phyloP scores from a whole-genome alignment of 1,140 invertebrate species.

The Amphibalanus amphitrite region DNA sequence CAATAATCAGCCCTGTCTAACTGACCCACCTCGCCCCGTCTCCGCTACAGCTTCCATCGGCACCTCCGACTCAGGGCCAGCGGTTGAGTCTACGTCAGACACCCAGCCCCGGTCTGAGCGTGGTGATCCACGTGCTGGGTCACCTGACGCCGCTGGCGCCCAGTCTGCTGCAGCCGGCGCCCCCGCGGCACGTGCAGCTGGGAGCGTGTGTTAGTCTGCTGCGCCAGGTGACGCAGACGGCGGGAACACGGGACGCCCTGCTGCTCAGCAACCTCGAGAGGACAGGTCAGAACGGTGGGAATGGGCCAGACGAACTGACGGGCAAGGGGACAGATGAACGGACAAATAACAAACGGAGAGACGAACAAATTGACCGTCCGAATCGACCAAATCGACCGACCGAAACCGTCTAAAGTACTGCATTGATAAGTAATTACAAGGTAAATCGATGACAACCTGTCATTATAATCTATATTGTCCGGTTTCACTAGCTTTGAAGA shows the following conservation, averaged over 20 bases:
- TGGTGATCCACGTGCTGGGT: neutral
- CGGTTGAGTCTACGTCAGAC: neutral
- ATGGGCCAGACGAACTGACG: too few species aligned
- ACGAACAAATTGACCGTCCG: too few species aligned
- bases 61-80: neutral
- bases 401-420: too few species aligned
- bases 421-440: too few species aligned
- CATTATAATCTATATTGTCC: too few species aligned
- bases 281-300: neutral
- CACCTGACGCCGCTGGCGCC: neutral
- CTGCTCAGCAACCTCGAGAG: neutral
- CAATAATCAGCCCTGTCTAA: too few species aligned
- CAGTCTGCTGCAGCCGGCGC: neutral
- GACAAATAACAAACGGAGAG: too few species aligned
- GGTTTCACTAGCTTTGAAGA: too few species aligned
- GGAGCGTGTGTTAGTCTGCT: neutral
- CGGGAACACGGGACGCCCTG: neutral
- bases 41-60: neutral
- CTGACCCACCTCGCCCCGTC: too few species aligned
- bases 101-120: neutral
- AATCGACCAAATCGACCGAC: too few species aligned
- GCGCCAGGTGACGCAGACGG: neutral
- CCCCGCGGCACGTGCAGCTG: neutral
- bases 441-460: too few species aligned
- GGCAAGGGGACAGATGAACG: too few species aligned